Evolutionary conservation across 2,888 invertebrate species (phyloP), one percentile per base, ranked within the genome.

Genomic region (Cataglyphis cursor): DNA sequence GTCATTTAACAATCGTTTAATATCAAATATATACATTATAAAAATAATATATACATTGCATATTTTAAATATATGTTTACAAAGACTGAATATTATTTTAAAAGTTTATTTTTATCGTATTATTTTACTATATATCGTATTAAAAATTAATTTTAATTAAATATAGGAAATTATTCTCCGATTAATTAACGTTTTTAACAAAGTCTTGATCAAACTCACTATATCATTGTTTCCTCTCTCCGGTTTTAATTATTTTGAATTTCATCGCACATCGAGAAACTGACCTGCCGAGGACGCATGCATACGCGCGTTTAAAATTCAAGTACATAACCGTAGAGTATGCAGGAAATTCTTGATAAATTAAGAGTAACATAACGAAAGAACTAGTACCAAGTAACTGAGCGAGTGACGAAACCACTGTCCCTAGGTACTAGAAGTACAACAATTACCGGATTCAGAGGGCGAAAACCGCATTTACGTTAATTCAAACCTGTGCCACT

Each of bases 381-480:
- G 68, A 78, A 78, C 57, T 68, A 68, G 70, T 80, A 70, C 24
- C 82, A 61, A 76, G 66, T 66, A 65, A 35, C 64, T 28, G 41
- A 75, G 38, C 70, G 68, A 44, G 70, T 35, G 81, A 78, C 80
- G 57, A 66, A 75, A 64, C 59, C 76, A 24, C 59, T 28, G 57
- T 57, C 64, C 78, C 66, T 48, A 70, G 54, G 61, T 65, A 28
- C 28, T 1, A 72, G 73, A 78, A 72, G 65, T 78, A 51, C 51
- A 78, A 88, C 83, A 83, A 83, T 85, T 87, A 89, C 84, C 65
- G 81, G 54, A 68, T 83, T 80, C 80, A 35, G 68, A 61, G 70
- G 44, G 48, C 66, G 62, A 73, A 83, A 85, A 85, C 85, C 85
- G 74, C 74, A 59, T 80, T 44, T 44, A 44, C 72, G 68, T 73